Conservation (phyloP, 2,797 vertebrate species). For the Onychomys torridus region DNA sequence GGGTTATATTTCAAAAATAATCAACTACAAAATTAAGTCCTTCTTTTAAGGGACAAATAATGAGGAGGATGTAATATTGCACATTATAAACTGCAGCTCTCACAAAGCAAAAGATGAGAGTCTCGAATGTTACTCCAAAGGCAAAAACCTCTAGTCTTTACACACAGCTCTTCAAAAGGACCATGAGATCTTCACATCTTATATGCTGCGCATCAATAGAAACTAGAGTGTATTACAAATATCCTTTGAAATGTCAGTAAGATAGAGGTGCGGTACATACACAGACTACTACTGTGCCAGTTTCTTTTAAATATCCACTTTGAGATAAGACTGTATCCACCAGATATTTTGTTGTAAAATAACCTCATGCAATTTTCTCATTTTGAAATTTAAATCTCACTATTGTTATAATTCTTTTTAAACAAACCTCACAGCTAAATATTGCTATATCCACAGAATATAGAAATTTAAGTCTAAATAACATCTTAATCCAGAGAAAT, state of each 20-base stretch:
- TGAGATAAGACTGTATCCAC: background rate
- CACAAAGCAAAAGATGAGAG: slow-evolving; percentile 38
- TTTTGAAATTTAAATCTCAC: slow-evolving; percentile 51
- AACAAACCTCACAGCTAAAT: slow-evolving; percentile 46
- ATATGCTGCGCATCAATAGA: slow-evolving; percentile 42
- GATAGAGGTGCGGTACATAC: background rate
- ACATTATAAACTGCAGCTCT: slow-evolving; percentile 36
- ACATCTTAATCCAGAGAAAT: slow-evolving; percentile 58
- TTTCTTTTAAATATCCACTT: slow-evolving; percentile 60
- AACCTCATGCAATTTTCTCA: slow-evolving; percentile 39
- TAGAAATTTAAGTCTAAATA: slow-evolving; percentile 39
- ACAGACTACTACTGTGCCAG: background rate
- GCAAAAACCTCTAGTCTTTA: slow-evolving; percentile 48
- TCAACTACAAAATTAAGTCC: slow-evolving; percentile 58
- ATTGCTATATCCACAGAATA: slow-evolving; percentile 31
- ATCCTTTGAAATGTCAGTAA: slow-evolving; percentile 42
- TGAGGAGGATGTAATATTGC: slow-evolving; percentile 1
- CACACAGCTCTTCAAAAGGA: slow-evolving; percentile 35
- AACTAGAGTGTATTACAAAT: background rate
- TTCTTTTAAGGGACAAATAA: slow-evolving; percentile 59
- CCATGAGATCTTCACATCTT: slow-evolving; percentile 58
- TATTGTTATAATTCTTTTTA: slow-evolving; percentile 42
- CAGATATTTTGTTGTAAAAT: slow-evolving; percentile 50
- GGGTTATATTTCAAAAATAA: slow-evolving; percentile 43
- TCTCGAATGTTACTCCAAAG: slow-evolving; percentile 64